Percentiles rank a stretch among this genome's conserved stretches.
Conservation (phyloP, 2,888 invertebrate species). For the Gerris lacustris region DNA sequence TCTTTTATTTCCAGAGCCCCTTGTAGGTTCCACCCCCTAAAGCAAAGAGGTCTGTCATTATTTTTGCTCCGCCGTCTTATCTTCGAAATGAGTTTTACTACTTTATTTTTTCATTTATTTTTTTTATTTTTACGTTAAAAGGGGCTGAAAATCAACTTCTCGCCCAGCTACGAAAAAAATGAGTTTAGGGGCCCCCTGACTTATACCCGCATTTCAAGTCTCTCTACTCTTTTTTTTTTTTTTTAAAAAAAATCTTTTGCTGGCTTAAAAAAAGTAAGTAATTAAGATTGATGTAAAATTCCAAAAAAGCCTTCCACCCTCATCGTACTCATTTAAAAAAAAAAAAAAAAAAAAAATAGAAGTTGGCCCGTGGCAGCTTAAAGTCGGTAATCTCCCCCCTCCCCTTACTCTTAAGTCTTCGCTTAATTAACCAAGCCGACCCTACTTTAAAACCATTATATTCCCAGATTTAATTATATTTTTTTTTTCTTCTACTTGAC, state of each 20-base stretch:
- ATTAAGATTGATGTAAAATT: slow-evolving; percentile 3
- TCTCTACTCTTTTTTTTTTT: background rate
- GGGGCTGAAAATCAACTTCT: background rate
- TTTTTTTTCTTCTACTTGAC: background rate
- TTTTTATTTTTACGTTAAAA: too few relatives aligned
- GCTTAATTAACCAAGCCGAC: background rate
- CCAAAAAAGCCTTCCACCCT: background rate
- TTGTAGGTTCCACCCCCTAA: background rate
- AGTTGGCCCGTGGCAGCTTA: too few relatives aligned
- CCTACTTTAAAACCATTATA: background rate
- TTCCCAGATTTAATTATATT: background rate
- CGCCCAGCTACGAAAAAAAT: background rate
- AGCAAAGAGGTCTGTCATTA: background rate
- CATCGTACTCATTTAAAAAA: background rate
- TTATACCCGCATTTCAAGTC: background rate
- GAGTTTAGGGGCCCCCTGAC: background rate
- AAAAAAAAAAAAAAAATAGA: too few relatives aligned
- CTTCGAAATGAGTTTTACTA: background rate
- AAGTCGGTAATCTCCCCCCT: background rate
- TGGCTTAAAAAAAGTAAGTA: background rate
- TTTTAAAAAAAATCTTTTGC: background rate
- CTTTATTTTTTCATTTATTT: background rate
- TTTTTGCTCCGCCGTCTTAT: background rate
- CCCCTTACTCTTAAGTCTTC: background rate
- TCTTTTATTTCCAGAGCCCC: background rate